Evolutionary conservation across 1,140 invertebrate genomes (phyloP).

Genomic region (Maconellicoccus hirsutus): DNA sequence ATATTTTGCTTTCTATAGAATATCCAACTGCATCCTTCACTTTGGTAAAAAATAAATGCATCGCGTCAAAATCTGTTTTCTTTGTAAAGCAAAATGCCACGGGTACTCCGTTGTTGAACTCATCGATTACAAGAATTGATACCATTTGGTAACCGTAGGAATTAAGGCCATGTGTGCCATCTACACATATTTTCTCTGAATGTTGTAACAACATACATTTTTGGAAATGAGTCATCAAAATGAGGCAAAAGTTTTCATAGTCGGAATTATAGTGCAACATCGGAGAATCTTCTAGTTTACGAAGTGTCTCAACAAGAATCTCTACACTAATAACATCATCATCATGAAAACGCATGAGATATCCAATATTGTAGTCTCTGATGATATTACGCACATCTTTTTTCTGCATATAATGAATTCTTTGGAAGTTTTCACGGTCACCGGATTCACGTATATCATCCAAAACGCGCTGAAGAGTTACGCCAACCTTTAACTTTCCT

Average conservation of each 20-base stretch:
- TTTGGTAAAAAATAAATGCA: constrained; percentile 24
- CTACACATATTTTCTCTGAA: constrained; percentile 23
- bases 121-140: constrained; percentile 25
- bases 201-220: constrained; percentile 17
- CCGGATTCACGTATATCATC: constrained; percentile 13
- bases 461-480: constrained; percentile 10
- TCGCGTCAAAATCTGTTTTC: constrained; percentile 5
- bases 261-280: neutral
- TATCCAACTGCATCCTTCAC: constrained; percentile 4
- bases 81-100: constrained; percentile 26
- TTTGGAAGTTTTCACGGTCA: neutral
- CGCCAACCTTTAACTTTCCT: constrained; percentile 23
- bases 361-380: constrained; percentile 10
- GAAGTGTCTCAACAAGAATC: neutral
- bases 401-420: neutral
- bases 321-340: constrained; percentile 20
- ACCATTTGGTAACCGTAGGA: constrained; percentile 23
- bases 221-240: constrained; percentile 26
- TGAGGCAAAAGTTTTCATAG: constrained; percentile 23
- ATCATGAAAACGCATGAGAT: neutral
- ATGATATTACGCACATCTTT: constrained; percentile 23
- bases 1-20: constrained; percentile 1
- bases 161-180: constrained; percentile 25
- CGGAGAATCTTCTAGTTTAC: constrained; percentile 14
- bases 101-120: constrained; percentile 15